These are phyloP conservation scores for Numenius phaeopus DNA, from an alignment of 2,797 vertebrate species.

Conservation along the genomic window DNA sequence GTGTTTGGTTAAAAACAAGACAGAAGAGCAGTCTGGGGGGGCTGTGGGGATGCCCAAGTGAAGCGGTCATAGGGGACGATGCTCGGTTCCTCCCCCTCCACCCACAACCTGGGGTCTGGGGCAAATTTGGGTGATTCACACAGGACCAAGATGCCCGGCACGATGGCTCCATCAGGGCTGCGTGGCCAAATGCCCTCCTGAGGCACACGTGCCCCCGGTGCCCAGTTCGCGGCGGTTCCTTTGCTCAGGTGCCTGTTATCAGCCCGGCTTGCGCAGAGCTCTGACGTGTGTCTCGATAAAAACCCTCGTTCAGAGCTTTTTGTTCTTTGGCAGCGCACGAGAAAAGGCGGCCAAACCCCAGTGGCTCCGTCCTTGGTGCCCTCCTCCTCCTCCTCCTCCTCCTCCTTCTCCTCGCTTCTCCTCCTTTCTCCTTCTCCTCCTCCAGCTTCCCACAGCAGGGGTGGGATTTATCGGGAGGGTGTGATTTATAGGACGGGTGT, in stretches of 20 bases:
- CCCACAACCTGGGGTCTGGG: background rate
- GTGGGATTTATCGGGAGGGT: background rate
- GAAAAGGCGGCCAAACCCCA: background rate
- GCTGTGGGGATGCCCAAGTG: background rate
- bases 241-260: background rate
- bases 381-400: background rate
- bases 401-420: background rate
- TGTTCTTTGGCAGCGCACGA: background rate
- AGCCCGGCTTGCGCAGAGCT: background rate
- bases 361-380: accelerated
- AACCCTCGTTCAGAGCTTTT: background rate
- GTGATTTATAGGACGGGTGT: background rate
- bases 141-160: accelerated
- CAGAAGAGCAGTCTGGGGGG: background rate
- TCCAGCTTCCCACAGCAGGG: background rate
- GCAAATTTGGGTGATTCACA: background rate
- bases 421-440: background rate
- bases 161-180: background rate
- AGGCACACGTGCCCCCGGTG: accelerated
- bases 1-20: background rate
- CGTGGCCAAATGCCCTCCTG: accelerated
- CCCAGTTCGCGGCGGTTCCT: accelerated
- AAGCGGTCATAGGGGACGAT: accelerated
- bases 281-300: background rate
- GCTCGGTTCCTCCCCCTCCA: accelerated